phyloP scores from a whole-genome alignment of 1,140 invertebrate genomes.

The Cyclina sinensis region DNA sequence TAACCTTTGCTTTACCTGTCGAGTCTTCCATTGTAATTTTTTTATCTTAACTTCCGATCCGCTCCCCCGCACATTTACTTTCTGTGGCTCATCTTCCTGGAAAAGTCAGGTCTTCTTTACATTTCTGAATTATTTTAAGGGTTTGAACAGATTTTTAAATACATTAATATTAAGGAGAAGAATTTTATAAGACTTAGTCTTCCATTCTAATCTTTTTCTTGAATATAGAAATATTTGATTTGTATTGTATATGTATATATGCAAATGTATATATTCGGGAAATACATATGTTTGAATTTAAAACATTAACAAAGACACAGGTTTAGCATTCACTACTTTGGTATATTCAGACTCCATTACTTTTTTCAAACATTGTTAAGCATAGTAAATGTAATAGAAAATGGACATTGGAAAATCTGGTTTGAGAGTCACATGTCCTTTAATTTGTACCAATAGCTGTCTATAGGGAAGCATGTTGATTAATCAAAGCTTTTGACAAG shows the following conservation, averaged over 20 bases:
- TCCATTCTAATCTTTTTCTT: conserved; percentile 29
- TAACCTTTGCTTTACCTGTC: conserved; percentile 3
- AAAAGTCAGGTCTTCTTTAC: conserved; percentile 16
- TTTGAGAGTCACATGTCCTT: conserved; percentile 26
- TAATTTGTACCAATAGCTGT: conserved; percentile 23
- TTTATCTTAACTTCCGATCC: conserved; percentile 22
- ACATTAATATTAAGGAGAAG: too few relatives aligned
- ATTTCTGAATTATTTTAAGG: conserved; percentile 39
- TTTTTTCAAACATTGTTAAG: conserved; percentile 29
- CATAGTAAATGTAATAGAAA: conserved; percentile 12
- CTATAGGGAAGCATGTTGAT: conserved; percentile 21
- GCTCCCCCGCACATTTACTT: too few relatives aligned
- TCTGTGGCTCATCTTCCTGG: not conserved
- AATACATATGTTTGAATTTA: too few relatives aligned
- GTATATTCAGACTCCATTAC: conserved; percentile 22
- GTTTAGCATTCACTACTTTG: too few relatives aligned
- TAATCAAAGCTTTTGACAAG: conserved; percentile 27
- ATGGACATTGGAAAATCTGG: conserved; percentile 21
- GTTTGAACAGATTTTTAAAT: conserved; percentile 19
- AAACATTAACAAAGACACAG: too few relatives aligned
- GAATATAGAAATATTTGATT: conserved; percentile 24
- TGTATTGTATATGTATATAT: conserved; percentile 30
- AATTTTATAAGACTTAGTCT: too few relatives aligned
- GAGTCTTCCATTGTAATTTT: conserved; percentile 31
- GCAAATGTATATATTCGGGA: conserved; percentile 22